A percentile compares a stretch with the other conserved stretches of the same genome.
These are phyloP conservation scores for Zaprionus nigranus DNA, from an alignment of 1,140 invertebrate genomes.

Conservation along the genomic window DNA sequence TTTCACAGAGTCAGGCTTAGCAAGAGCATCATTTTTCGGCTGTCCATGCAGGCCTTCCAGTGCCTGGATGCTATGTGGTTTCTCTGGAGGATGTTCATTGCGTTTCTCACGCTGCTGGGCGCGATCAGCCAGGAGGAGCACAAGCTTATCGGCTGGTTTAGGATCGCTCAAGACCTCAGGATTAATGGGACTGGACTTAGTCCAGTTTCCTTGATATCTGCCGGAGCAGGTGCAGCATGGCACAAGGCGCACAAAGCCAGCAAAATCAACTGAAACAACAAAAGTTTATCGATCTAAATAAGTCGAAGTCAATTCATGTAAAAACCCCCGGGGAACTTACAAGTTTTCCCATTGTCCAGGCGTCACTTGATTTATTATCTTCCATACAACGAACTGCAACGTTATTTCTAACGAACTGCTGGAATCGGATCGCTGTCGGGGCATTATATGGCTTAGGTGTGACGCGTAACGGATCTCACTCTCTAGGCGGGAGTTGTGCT, in stretches of 20 bases:
- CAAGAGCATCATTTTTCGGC: slow-evolving; percentile 19
- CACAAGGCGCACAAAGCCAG: slow-evolving; percentile 47
- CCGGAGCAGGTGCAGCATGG: slow-evolving; percentile 47
- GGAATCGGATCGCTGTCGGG: neutral
- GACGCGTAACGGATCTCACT: slow-evolving; percentile 15
- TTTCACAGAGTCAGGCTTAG: slow-evolving; percentile 30
- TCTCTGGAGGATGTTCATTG: slow-evolving; percentile 26
- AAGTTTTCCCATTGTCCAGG: slow-evolving; percentile 54
- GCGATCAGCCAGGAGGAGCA: slow-evolving; percentile 22
- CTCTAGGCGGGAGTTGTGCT: slow-evolving; percentile 11
- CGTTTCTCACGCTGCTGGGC: slow-evolving; percentile 45
- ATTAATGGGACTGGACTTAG: slow-evolving; percentile 52
- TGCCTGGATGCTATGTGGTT: slow-evolving; percentile 25
- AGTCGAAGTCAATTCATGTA: neutral
- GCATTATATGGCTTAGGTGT: slow-evolving; percentile 55
- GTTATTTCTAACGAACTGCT: slow-evolving; percentile 24
- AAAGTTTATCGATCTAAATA: neutral
- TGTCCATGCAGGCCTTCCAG: slow-evolving; percentile 10
- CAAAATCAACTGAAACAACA: slow-evolving; percentile 51
- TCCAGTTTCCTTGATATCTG: slow-evolving; percentile 16
- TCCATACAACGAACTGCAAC: slow-evolving; percentile 11
- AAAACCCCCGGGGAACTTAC: slow-evolving; percentile 41
- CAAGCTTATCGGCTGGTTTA: slow-evolving; percentile 41
- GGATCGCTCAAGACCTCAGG: slow-evolving; percentile 59
- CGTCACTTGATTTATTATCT: slow-evolving; percentile 2